Evolutionary conservation across 2,888 invertebrate genomes (phyloP), one percentile per base, ranked within the genome.

Genomic region (Cheilosia vernalis): DNA sequence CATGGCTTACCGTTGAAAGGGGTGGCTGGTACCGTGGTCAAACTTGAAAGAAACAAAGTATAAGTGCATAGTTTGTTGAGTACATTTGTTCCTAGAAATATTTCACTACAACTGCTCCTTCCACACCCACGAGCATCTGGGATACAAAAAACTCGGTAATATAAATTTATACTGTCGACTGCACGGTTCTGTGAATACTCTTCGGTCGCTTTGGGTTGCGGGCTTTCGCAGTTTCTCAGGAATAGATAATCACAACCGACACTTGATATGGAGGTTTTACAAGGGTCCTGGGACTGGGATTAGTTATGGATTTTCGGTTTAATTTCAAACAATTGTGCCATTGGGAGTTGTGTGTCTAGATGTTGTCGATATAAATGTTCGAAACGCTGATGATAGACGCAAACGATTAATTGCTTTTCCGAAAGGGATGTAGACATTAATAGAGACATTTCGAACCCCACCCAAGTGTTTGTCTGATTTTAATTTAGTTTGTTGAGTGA

Each of bases 381-480:
- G 27, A 13, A 70, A 3, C 30, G 55, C 7, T 44, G 79, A 69
- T 84, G 83, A 84, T 73, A 74, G 74, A 56, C 56, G 74, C 69
- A 63, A 17, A 73, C 79, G 79, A 84, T 84, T 84, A 79, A 84
- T 84, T 84, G 73, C 73, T 84, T 69, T 84, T 74, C 58, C 73
- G 64, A 69, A 74, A 78, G 70, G 64, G 47, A 47, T n/a, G n/a
- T 67, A 55, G 60, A 66, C 66, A 27, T 24, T 60, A 44, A 67
- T 47, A 56, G 27, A 27, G 21, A 44, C 21, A 13, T 40, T 49
- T 37, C 9, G 51, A 40, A 40, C 72, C 42, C 27, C 66, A 72
- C 9, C 27, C 61, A 73, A 77, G 42, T 77, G 77, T 56, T 73
- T 83, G 83, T 67, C 78, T 79, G 63, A 73, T 73, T 83, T 78